Base-by-base conservation (phyloP, 2,888 invertebrate species). In the Cosmia trapezina region DNA sequence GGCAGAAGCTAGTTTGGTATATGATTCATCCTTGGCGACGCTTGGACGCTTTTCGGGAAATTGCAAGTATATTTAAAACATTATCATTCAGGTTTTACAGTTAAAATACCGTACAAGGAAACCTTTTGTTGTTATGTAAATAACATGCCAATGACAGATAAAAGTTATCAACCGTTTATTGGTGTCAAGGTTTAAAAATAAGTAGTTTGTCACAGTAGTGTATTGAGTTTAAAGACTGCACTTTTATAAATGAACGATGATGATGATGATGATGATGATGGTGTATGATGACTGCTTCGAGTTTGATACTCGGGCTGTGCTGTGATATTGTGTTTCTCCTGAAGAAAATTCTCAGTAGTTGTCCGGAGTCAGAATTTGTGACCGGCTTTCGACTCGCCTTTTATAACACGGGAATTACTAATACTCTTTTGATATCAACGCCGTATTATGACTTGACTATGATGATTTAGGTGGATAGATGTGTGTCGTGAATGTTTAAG, bases 71-170 rank as follows among this genome's bases (percentile, higher is more conserved):
- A 17, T 37, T 28, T 45, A n/a, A 0, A 57, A 59, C 56, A 17
- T 57, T 57, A 51, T 12, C 54, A 47, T 65, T 51, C 17, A 37
- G 9, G 37, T 56, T 70, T 61, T 61, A 51, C 45, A 56, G 41
- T 54, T 61, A 53, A 54, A 77, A 60, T 51, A 11, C 49, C 4
- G 49, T 45, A 76, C 78, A 76, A 76, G 37, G 65, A 61, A 77
- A 61, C 33, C 43, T 67, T 72, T 72, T 77, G 47, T 59, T 54
- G 53, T 67, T 63, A 45, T n/a, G 57, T 67, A 78, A 79, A 57
- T 57, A 54, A 54, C n/a, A 19, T 49, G 73, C 9, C 79, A 79
- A 57, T 69, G 65, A 73, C 79, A 69, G 74, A 78, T 79, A 73
- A 70, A 67, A 56, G 37, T 74, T 78, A 78, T 74, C 69, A 49